Percentiles rank a stretch among this genome's conserved stretches.
Evolutionary conservation across 2,888 invertebrate genomes (phyloP).

Genomic region (Germaria angustata): DNA sequence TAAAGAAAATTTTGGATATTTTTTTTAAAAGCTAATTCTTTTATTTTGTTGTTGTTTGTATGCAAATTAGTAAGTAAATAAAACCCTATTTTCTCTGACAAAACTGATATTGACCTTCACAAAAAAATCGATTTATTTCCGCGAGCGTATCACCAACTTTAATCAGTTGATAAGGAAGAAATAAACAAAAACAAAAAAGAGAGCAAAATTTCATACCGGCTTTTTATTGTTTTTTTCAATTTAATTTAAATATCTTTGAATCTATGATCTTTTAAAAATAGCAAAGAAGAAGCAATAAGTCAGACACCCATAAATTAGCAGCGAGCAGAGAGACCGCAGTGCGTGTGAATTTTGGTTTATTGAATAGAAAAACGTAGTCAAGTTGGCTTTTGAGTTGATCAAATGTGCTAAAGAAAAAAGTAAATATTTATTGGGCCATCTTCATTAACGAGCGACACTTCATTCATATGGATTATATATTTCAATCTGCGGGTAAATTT

Average conservation of each 20-base stretch:
- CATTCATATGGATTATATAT: background rate
- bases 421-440: background rate
- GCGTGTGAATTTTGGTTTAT: constrained; percentile 49
- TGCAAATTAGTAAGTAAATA: background rate
- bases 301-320: background rate
- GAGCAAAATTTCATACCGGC: constrained; percentile 19
- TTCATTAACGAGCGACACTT: background rate
- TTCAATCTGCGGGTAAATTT: background rate
- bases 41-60: background rate
- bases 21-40: background rate
- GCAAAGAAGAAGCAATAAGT: constrained; percentile 12
- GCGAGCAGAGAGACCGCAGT: background rate
- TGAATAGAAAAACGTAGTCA: background rate
- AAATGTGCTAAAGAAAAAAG: constrained; percentile 21
- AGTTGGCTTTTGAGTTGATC: background rate
- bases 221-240: background rate
- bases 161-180: constrained; percentile 35
- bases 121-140: constrained; percentile 73
- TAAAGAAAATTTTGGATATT: too few species aligned
- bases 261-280: background rate
- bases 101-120: constrained; percentile 74
- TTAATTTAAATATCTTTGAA: background rate
- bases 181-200: constrained; percentile 14
- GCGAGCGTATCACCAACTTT: constrained; percentile 71
- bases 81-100: background rate